phyloP scores from a whole-genome alignment of 2,797 vertebrate species.

The Gallirallus australis region DNA sequence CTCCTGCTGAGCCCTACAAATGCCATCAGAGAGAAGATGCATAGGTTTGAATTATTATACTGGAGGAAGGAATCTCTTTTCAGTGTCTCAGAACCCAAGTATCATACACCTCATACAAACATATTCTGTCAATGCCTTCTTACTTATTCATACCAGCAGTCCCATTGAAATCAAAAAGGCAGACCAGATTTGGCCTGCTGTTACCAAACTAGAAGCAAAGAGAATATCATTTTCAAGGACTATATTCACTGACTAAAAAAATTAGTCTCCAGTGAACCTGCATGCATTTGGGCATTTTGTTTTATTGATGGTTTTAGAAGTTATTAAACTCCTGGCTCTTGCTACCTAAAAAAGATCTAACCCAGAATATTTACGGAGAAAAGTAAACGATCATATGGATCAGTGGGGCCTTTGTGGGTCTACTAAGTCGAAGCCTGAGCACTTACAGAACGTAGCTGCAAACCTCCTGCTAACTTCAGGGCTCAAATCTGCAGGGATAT shows the following conservation, averaged over 20 bases:
- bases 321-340: constrained; percentile 13
- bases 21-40: not conserved
- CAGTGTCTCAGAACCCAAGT: not conserved
- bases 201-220: not conserved
- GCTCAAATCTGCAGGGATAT: not conserved
- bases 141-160: not conserved
- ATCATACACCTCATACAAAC: not conserved
- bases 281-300: not conserved
- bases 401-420: not conserved
- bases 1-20: not conserved
- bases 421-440: not conserved
- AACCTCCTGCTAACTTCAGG: not conserved
- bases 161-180: not conserved
- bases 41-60: not conserved
- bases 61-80: not conserved
- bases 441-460: not conserved
- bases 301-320: not conserved
- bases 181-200: not conserved
- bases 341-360: not conserved
- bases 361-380: not conserved
- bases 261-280: not conserved
- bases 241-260: not conserved
- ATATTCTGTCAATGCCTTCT: not conserved
- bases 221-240: not conserved
- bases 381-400: not conserved